Evolutionary conservation across 2,113 vertebrate species (phyloP).

Genomic region (Rhegmatorhina hoffmannsi): DNA sequence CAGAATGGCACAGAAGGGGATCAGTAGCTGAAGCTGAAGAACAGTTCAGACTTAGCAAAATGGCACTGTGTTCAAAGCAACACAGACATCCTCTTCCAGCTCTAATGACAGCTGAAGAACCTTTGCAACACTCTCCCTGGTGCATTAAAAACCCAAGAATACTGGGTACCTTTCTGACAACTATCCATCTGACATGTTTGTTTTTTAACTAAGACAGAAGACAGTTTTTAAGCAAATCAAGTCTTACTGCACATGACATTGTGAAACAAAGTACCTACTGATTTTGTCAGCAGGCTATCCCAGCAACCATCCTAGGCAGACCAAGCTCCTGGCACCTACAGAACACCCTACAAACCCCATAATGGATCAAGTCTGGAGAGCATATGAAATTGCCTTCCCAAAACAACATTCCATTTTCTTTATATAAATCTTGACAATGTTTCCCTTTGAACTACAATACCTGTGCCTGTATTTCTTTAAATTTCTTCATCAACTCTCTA

Average conservation of each 20-base stretch:
- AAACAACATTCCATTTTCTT: not conserved
- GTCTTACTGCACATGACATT: rapidly evolving
- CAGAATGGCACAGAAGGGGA: not conserved
- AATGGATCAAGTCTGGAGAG: not conserved
- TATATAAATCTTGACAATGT: not conserved
- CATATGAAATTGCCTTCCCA: not conserved
- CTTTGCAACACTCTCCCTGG: not conserved
- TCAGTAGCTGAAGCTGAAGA: not conserved
- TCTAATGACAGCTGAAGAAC: not conserved
- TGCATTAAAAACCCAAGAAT: not conserved
- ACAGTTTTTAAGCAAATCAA: not conserved
- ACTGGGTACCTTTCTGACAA: not conserved
- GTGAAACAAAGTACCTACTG: not conserved
- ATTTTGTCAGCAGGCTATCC: not conserved
- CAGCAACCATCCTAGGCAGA: not conserved
- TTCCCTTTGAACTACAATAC: conserved; percentile 67
- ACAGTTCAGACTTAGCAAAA: not conserved
- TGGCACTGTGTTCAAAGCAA: not conserved
- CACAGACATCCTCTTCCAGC: not conserved
- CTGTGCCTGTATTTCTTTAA: conserved; percentile 89
- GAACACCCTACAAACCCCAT: not conserved
- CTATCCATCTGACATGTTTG: not conserved
- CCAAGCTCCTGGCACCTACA: not conserved
- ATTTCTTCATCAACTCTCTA: conserved; percentile 82
- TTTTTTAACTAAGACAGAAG: not conserved